These are phyloP conservation scores for Helicoverpa assulta DNA, from an alignment of 2,888 invertebrate genomes.

Conservation along the genomic window DNA sequence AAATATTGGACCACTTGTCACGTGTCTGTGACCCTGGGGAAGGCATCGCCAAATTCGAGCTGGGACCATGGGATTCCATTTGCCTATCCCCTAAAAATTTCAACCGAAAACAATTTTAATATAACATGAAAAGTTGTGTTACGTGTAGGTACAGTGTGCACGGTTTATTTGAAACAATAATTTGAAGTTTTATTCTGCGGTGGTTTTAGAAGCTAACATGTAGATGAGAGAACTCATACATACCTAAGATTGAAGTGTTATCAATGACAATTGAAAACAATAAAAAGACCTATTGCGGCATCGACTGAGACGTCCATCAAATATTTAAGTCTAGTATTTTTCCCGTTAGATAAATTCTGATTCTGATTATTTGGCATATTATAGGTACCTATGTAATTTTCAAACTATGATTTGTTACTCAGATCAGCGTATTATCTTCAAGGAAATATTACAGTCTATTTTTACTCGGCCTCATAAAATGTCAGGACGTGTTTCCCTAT, in stretches of 20 bases:
- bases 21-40: slow-evolving; percentile 66
- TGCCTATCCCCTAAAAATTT: slow-evolving; percentile 50
- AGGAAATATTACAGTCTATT: not conserved
- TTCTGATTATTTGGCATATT: no score
- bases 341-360: no score
- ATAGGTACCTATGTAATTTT: no score
- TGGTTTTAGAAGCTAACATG: not conserved
- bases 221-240: not conserved
- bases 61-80: slow-evolving; percentile 74
- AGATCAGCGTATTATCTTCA: not conserved
- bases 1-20: slow-evolving; percentile 71
- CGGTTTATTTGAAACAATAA: slow-evolving; percentile 22
- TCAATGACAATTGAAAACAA: no score
- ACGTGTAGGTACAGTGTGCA: not conserved
- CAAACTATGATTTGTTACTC: no score
- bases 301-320: no score
- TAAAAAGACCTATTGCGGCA: no score
- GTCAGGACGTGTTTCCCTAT: not conserved
- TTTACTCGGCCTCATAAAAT: not conserved
- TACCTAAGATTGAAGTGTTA: no score
- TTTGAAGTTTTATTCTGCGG: not conserved
- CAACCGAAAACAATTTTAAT: slow-evolving; percentile 54
- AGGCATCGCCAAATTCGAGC: slow-evolving; percentile 72
- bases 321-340: no score
- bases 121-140: slow-evolving; percentile 38